Percentiles rank a stretch among this genome's conserved stretches.
These are phyloP conservation scores for Clitarchus hookeri DNA, from an alignment of 2,888 invertebrate genomes.

Conservation along the genomic window DNA sequence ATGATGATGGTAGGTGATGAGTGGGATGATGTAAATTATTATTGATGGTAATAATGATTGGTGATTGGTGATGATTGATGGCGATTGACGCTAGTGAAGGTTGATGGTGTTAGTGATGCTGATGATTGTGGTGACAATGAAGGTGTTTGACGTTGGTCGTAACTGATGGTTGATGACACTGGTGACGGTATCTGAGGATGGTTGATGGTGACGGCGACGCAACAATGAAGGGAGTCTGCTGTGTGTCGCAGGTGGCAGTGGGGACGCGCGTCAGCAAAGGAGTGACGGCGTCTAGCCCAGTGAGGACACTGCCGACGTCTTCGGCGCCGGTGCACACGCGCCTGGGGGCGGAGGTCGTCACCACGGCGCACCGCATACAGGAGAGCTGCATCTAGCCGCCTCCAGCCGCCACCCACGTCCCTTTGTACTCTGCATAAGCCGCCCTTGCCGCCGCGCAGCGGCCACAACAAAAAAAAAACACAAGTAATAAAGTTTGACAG, in stretches of 20 bases:
- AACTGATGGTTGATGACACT: constrained; percentile 50
- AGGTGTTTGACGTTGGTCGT: constrained; percentile 50
- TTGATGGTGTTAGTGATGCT: too few relatives aligned
- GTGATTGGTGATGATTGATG: too few relatives aligned
- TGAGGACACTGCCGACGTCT: constrained; percentile 48
- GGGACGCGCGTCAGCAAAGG: constrained; percentile 71
- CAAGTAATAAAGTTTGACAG: not conserved
- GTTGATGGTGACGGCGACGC: too few relatives aligned
- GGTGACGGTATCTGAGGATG: too few relatives aligned
- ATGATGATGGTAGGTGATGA: too few relatives aligned
- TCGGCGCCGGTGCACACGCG: constrained; percentile 65
- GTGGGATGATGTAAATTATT: too few relatives aligned
- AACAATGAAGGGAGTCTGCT: too few relatives aligned
- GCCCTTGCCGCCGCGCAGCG: not conserved
- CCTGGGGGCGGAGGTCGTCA: constrained; percentile 74
- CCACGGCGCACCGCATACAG: constrained; percentile 85
- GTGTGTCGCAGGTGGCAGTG: not conserved
- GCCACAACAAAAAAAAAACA: not conserved
- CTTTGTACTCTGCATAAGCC: not conserved
- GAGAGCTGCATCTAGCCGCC: constrained; percentile 83
- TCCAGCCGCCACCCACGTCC: not conserved
- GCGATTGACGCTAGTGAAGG: too few relatives aligned
- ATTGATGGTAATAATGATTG: too few relatives aligned
- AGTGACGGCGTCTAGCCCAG: constrained; percentile 62
- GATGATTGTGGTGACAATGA: not conserved